A percentile compares a stretch with the other conserved stretches of the same genome.
Evolutionary conservation across 2,888 invertebrate genomes (phyloP).

Genomic region (Adelognathus sp.): DNA sequence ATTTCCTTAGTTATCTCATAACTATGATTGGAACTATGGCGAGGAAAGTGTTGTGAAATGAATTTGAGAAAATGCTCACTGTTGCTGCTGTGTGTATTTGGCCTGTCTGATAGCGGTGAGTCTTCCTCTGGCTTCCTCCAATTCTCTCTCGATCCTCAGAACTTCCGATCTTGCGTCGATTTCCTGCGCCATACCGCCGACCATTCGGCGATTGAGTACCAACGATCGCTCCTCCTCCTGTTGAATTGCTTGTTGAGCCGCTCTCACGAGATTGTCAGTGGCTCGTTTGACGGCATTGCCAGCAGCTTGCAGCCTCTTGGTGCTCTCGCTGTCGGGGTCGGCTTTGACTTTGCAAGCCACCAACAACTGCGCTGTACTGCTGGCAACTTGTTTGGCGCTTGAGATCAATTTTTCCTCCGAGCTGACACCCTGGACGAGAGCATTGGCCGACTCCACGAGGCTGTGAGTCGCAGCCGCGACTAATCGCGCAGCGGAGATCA

Average conservation of each 20-base stretch:
- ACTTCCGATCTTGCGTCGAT: constrained; percentile 95
- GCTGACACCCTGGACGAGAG: constrained; percentile 94
- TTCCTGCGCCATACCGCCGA: constrained; percentile 98
- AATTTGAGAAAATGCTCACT: constrained; percentile 38
- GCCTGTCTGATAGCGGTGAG: constrained; percentile 96
- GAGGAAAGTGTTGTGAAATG: too few relatives aligned
- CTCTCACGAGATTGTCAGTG: constrained; percentile 97
- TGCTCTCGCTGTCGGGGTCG: constrained; percentile 96
- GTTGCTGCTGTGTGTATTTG: constrained; percentile 85
- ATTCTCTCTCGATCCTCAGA: constrained; percentile 95
- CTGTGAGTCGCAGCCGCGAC: constrained; percentile 99
- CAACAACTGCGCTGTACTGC: constrained; percentile 97
- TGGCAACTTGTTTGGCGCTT: constrained; percentile 97
- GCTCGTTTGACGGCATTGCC: constrained; percentile 98
- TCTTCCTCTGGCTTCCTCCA: constrained; percentile 95
- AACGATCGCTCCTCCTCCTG: constrained; percentile 95
- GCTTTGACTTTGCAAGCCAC: constrained; percentile 99
- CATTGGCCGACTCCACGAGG: constrained; percentile 98
- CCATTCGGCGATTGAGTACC: constrained; percentile 95
- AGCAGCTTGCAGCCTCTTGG: constrained; percentile 94
- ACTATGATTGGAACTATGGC: too few relatives aligned
- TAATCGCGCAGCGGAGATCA: constrained; percentile 96
- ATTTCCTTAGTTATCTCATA: neutral
- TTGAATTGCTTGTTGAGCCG: constrained; percentile 95
- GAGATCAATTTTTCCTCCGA: constrained; percentile 98